A percentile compares a stretch with the other conserved stretches of the same genome.
These are phyloP conservation scores for Amphimallon solstitiale DNA, from an alignment of 2,888 invertebrate species.

Conservation along the genomic window DNA sequence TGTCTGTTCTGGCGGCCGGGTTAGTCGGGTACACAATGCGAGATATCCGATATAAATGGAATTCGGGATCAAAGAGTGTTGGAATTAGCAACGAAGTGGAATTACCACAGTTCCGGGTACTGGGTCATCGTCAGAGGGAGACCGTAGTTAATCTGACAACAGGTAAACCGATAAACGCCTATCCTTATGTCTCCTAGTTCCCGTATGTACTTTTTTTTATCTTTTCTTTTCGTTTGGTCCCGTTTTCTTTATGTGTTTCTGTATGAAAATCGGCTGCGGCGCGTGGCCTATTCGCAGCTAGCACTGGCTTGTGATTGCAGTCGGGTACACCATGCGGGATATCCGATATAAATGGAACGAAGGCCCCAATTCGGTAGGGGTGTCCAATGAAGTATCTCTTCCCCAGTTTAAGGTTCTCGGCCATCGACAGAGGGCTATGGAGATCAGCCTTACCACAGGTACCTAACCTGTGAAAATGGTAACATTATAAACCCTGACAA, in stretches of 20 bases:
- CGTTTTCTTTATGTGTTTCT: constrained; percentile 45
- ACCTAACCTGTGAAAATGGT: constrained; percentile 63
- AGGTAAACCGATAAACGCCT: constrained; percentile 77
- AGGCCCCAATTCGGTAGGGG: constrained; percentile 93
- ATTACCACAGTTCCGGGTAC: constrained; percentile 96
- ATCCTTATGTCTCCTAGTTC: constrained; percentile 58
- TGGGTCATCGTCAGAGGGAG: constrained; percentile 94
- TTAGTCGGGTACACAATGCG: constrained; percentile 97
- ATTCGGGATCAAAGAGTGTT: constrained; percentile 91
- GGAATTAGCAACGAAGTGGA: constrained; percentile 95
- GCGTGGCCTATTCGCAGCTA: constrained; percentile 52
- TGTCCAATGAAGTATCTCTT: constrained; percentile 94
- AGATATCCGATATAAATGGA: constrained; percentile 97
- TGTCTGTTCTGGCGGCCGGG: constrained; percentile 64
- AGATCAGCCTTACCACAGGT: constrained; percentile 97
- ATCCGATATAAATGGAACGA: constrained; percentile 98
- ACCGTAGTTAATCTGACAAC: constrained; percentile 94
- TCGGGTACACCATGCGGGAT: constrained; percentile 98
- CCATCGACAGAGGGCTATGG: constrained; percentile 94
- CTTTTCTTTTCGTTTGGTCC: constrained; percentile 39
- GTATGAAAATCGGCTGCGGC: constrained; percentile 51
- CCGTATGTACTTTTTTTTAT: constrained; percentile 62
- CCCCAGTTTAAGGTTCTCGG: constrained; percentile 98
- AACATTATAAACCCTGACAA: constrained; percentile 34
- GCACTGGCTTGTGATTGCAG: constrained; percentile 71